These are phyloP conservation scores for Lasaia peninsularis DNA, from an alignment of 1,140 invertebrate genomes.

Conservation along the genomic window DNA sequence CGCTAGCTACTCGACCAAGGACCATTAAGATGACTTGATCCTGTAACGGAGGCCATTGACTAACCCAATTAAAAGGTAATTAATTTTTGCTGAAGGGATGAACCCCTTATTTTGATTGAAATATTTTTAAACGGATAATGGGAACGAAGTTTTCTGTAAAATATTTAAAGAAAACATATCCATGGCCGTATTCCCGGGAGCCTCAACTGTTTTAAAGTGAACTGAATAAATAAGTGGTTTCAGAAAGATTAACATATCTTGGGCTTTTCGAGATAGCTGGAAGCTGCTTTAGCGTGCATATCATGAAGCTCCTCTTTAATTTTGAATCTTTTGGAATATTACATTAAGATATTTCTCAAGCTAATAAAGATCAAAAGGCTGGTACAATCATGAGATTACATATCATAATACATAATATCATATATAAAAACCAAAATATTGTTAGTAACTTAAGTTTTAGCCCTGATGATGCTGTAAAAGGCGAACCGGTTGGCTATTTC, in stretches of 20 bases:
- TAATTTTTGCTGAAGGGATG: neutral
- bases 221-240: constrained; percentile 16
- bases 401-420: too few relatives aligned
- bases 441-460: too few relatives aligned
- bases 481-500: too few relatives aligned
- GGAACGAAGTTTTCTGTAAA: constrained; percentile 13
- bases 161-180: constrained; percentile 15
- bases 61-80: neutral
- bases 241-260: constrained; percentile 9
- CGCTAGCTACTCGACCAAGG: too few relatives aligned
- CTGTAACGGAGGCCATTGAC: neutral
- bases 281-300: neutral
- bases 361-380: too few relatives aligned
- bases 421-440: too few relatives aligned
- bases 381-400: too few relatives aligned
- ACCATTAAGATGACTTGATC: neutral
- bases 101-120: constrained; percentile 8
- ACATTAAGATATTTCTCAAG: neutral
- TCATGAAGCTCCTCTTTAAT: neutral
- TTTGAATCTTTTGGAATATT: constrained; percentile 11
- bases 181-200: neutral
- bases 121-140: constrained; percentile 6
- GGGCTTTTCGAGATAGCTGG: neutral
- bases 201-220: constrained; percentile 6
- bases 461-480: too few relatives aligned